These are phyloP conservation scores for Ammodytes dubius DNA, from an alignment of 2,113 vertebrate genomes.

Conservation along the genomic window DNA sequence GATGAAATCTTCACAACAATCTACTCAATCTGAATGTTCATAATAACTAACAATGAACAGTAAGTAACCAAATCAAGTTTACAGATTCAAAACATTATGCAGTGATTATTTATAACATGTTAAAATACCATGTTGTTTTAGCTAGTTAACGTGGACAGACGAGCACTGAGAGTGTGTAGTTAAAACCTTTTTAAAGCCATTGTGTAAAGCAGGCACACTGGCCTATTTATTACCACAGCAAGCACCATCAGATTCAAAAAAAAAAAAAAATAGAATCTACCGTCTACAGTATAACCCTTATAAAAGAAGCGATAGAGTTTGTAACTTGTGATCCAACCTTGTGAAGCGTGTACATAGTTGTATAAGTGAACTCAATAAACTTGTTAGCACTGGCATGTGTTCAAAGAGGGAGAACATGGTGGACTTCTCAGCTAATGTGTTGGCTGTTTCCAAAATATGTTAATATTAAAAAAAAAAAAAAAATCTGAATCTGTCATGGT, in stretches of 20 bases:
- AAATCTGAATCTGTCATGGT: neutral
- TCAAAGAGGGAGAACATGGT: neutral
- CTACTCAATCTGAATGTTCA: neutral
- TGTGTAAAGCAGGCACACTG: neutral
- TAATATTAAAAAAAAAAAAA: neutral
- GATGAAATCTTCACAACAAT: neutral
- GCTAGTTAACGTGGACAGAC: neutral
- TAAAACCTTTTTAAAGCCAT: neutral
- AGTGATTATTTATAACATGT: neutral
- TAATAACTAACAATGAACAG: neutral
- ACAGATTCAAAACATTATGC: neutral
- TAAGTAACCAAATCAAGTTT: neutral
- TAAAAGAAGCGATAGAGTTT: neutral
- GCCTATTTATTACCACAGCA: neutral
- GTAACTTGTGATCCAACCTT: neutral
- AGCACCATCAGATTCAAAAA: too few species aligned
- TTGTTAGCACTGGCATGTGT: neutral
- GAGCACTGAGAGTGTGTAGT: neutral
- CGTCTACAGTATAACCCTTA: too few species aligned
- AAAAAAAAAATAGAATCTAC: too few species aligned
- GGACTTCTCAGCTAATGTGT: constrained; percentile 7
- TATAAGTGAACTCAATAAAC: constrained; percentile 11
- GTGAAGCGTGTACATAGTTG: neutral
- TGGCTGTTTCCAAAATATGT: neutral
- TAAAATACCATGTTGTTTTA: neutral